Percentiles rank a stretch among this genome's conserved stretches.
phyloP scores from a whole-genome alignment of 2,113 vertebrate genomes.

The Trogon surrucura region DNA sequence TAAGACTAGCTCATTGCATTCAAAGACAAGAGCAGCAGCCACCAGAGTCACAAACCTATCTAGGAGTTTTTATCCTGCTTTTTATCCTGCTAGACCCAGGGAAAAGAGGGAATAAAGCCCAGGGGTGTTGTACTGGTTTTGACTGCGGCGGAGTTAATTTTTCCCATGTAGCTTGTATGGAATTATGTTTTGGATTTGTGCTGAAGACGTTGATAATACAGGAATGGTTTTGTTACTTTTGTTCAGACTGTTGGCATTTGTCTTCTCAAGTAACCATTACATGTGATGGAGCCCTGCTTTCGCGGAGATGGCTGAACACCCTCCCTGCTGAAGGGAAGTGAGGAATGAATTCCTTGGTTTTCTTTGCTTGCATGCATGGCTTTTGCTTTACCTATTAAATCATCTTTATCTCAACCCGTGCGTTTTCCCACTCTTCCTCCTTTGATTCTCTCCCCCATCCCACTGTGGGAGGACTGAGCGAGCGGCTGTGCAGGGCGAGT shows the following conservation, averaged over 20 bases:
- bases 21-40: background rate
- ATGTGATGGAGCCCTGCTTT: background rate
- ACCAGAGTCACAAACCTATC: background rate
- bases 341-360: too few species aligned
- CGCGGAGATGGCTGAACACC: background rate
- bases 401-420: too few species aligned
- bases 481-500: accelerated
- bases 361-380: too few species aligned
- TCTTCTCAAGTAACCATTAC: background rate
- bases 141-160: background rate
- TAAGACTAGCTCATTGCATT: background rate
- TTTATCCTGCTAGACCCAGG: background rate
- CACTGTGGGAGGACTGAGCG: accelerated
- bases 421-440: too few species aligned
- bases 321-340: background rate
- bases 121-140: background rate
- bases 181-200: background rate
- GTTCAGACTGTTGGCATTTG: accelerated
- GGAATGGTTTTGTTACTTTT: background rate
- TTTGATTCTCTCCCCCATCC: too few species aligned
- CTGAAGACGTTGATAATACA: background rate
- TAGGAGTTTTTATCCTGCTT: background rate
- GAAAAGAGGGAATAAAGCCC: background rate
- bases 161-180: background rate
- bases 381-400: too few species aligned